Base-by-base conservation (phyloP, 2,797 vertebrate genomes). In the Ptychobarbus kaznakovi region DNA sequence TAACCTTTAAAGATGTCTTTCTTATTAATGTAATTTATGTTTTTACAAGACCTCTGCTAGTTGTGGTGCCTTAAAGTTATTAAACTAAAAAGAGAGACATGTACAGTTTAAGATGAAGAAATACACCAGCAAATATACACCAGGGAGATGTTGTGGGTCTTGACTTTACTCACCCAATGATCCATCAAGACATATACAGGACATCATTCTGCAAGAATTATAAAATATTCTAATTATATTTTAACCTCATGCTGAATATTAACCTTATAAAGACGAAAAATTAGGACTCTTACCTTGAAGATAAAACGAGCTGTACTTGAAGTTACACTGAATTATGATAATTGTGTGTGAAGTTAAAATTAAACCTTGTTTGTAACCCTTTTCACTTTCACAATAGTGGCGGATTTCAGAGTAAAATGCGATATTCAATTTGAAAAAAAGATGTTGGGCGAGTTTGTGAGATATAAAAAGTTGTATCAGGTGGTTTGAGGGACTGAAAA, bases 21-120 rank as follows among this genome's bases (percentile, higher is more conserved):
- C 85, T 81, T 80, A 32, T 84, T 87, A 87, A 79, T 74, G 78
- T 87, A 73, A 77, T 61, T 65, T 49, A 56, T 38, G 73, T 77
- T 65, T 65, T 83, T 68, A 70, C 51, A 32, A 80, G 76, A 72
- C 7, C 18, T 38, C 32, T 51, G 8, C 9, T 13, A 44, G 10
- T 69, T 25, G n/a, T 4, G 16, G 53, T 56, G 49, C 38, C 6
- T 28, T 58, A 7, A 25, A 46, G 38, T 44, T 28, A 18, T 16
- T 12, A 3, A n/a, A 68, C 7, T 16, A 9, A 15, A 35, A 66
- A 20, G 56, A n/a, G 13, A 9, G 15, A n/a, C 68, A 18, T 20
- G 25, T n/a, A 66, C 10, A 51, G 3, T 70, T 68, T 70, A 10
- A 22, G 16, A 74, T 44, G 1, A 46, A 58, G 25, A 63, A 49